phyloP scores from a whole-genome alignment of 2,888 invertebrate genomes.

The Cantharis rufa region DNA sequence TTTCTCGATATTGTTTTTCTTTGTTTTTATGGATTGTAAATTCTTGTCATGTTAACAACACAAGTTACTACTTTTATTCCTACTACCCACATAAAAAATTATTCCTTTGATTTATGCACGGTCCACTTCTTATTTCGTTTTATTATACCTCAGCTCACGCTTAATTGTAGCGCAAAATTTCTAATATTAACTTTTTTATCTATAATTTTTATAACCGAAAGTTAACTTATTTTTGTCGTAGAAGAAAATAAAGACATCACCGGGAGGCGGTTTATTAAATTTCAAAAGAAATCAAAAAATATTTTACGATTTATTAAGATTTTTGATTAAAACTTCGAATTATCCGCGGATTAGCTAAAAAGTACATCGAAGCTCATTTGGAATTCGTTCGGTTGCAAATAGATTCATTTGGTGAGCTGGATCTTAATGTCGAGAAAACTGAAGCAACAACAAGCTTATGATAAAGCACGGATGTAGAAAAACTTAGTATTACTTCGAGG shows the following conservation, averaged over 20 bases:
- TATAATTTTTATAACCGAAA: neutral
- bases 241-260: neutral
- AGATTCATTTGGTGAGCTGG: neutral
- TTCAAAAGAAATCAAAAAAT: too few relatives aligned
- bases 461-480: neutral
- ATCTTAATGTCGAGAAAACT: neutral
- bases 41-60: neutral
- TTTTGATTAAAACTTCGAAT: too few relatives aligned
- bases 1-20: conserved; percentile 5
- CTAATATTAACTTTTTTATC: neutral
- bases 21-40: neutral
- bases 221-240: neutral
- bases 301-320: too few relatives aligned
- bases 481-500: neutral
- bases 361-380: too few relatives aligned
- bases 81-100: neutral
- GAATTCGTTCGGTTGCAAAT: too few relatives aligned
- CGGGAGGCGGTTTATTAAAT: neutral
- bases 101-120: neutral
- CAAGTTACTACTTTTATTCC: neutral
- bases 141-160: neutral
- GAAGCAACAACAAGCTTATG: neutral
- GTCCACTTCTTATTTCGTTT: neutral
- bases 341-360: too few relatives aligned
- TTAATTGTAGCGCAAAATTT: neutral